Evolutionary conservation across 2,113 vertebrate genomes (phyloP).

Genomic region (Perccottus glenii): DNA sequence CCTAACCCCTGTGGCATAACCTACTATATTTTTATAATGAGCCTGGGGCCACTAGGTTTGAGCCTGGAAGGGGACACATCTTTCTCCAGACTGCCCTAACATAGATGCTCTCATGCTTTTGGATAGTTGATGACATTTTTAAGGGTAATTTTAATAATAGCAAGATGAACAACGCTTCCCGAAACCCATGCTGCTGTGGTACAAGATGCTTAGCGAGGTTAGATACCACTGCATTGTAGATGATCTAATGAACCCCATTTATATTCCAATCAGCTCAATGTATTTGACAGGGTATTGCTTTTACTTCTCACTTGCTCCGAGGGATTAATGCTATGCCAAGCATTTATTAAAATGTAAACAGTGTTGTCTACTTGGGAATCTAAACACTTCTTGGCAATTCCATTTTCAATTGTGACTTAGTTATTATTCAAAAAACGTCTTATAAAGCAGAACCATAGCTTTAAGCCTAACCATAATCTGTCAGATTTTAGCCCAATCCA

Average conservation of each 20-base stretch:
- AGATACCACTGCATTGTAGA: neutral
- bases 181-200: neutral
- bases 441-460: conserved; percentile 20
- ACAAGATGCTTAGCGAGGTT: neutral
- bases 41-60: conserved; percentile 47
- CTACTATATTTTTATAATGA: conserved; percentile 66
- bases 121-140: neutral
- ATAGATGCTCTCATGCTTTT: conserved; percentile 25
- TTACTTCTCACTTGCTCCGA: conserved; percentile 22
- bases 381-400: conserved; percentile 37
- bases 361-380: conserved; percentile 15
- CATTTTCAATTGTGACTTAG: conserved; percentile 37
- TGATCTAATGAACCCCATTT: conserved; percentile 37
- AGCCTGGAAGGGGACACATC: conserved; percentile 45
- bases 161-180: too few relatives aligned
- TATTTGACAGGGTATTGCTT: conserved; percentile 33
- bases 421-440: conserved; percentile 13
- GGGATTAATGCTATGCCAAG: conserved; percentile 34
- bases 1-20: conserved; percentile 50
- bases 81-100: conserved; percentile 35
- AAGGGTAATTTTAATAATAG: too few relatives aligned
- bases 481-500: conserved; percentile 46
- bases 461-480: conserved; percentile 54
- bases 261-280: conserved; percentile 34
- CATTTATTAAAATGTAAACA: conserved; percentile 35